Evolutionary conservation across 2,888 invertebrate genomes (phyloP).

Genomic region (Dynastes hyllus): DNA sequence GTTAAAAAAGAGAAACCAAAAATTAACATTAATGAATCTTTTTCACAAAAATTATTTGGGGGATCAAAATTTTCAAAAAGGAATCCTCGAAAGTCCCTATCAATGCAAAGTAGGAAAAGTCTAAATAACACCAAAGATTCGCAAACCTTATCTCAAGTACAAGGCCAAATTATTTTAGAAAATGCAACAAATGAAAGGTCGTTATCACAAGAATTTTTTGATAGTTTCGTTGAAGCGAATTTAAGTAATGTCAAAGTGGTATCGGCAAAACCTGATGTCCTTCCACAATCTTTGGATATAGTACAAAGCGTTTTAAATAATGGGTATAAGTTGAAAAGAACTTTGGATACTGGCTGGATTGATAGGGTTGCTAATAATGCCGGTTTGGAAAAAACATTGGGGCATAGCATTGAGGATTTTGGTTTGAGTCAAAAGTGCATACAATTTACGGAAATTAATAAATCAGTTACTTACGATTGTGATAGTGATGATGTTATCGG

Average conservation of each 20-base stretch:
- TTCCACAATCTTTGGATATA: slow-evolving; percentile 63
- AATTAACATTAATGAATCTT: slow-evolving; percentile 65
- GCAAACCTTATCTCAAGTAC: slow-evolving; percentile 57
- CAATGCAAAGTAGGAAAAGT: slow-evolving; percentile 66
- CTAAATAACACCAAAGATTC: slow-evolving; percentile 50
- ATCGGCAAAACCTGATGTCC: slow-evolving; percentile 15
- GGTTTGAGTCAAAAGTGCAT: slow-evolving; percentile 55
- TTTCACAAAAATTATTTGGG: slow-evolving; percentile 81
- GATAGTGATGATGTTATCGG: slow-evolving; percentile 82
- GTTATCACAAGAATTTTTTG: slow-evolving; percentile 45
- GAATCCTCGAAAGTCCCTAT: slow-evolving; percentile 83
- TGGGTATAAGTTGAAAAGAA: slow-evolving; percentile 63
- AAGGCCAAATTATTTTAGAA: not conserved
- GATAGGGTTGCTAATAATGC: slow-evolving; percentile 69
- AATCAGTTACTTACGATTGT: slow-evolving; percentile 61
- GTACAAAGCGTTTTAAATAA: slow-evolving; percentile 62
- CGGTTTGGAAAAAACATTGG: slow-evolving; percentile 45
- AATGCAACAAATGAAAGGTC: not conserved
- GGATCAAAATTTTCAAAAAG: slow-evolving; percentile 80
- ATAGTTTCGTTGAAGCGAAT: slow-evolving; percentile 28
- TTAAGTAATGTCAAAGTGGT: slow-evolving; percentile 55
- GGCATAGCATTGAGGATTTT: slow-evolving; percentile 64
- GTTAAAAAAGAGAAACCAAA: slow-evolving; percentile 63
- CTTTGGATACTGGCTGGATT: slow-evolving; percentile 76
- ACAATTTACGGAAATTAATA: slow-evolving; percentile 8